Base-by-base conservation (phyloP, 2,113 vertebrate genomes). In the Xiphorhynchus elegans region DNA sequence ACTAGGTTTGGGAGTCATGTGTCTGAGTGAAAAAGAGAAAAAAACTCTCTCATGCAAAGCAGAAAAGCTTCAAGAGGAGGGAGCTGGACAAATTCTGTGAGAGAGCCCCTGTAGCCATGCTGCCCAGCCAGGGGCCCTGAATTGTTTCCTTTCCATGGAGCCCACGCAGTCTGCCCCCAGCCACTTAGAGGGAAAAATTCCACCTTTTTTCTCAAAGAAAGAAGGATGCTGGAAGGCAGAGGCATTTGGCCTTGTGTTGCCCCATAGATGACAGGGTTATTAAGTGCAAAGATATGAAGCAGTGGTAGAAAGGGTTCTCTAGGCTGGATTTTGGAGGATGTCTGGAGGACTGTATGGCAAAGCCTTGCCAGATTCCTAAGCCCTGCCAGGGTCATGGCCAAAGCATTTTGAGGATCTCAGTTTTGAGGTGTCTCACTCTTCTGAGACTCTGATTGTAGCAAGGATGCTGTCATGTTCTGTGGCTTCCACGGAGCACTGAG, bases 21-120 rank as follows among this genome's bases (percentile, higher is more conserved):
- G 85, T 24, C 67, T 84, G 35, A 86, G 68, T 53, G 64, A 95
- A 79, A 96, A 93, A 69, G 59, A 80, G 55, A 92, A 47, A 84
- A 96, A 67, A 84, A 10, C 40, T 64, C n/a, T 42, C 33, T 74
- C 50, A 92, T 95, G 91, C 80, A 96, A 96, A 95, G n/a, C 86
- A 90, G 90, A 67, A 93, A 66, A 46, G 13, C 60, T 42, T 66
- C 44, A 70, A 63, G 33, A 67, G 35, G 29, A 84, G 44, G 26
- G 33, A 90, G 28, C 17, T 7, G 11, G 70, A 56, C 44, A 82
- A 26, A 40, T 37, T 26, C 42, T 46, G 37, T 0, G 3, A 74
- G 60, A 56, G 9, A 70, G 3, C 2, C 47, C 31, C 20, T 46
- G 20, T 20, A 58, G 50, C 47, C 2, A 1, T 0, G 0, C 35